These are phyloP conservation scores for Automeris io DNA, from an alignment of 2,888 invertebrate species.

Conservation along the genomic window DNA sequence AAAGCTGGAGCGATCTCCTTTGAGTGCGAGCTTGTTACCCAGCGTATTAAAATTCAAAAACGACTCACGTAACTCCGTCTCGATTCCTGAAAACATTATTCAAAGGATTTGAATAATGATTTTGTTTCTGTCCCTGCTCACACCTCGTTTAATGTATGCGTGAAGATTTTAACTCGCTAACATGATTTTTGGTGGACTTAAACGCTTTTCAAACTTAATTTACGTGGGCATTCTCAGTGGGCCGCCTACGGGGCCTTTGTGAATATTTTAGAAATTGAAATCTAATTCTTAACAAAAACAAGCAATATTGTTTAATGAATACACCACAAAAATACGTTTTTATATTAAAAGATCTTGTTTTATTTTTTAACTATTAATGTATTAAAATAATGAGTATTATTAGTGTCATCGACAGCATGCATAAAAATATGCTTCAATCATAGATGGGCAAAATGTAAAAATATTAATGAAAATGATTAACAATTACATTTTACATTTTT, in stretches of 20 bases:
- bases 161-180: slow-evolving; percentile 63
- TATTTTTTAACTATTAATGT: too few relatives aligned
- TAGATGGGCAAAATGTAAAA: too few relatives aligned
- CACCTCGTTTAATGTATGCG: slow-evolving; percentile 65
- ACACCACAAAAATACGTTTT: too few relatives aligned
- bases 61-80: slow-evolving; percentile 67
- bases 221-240: slow-evolving; percentile 35
- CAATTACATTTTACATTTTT: too few relatives aligned
- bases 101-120: slow-evolving; percentile 75
- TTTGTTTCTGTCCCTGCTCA: slow-evolving; percentile 64
- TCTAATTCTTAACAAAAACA: too few relatives aligned
- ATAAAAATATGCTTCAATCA: too few relatives aligned
- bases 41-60: slow-evolving; percentile 76
- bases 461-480: too few relatives aligned
- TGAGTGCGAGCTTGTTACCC: slow-evolving; percentile 74
- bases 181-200: slow-evolving; percentile 72
- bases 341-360: too few relatives aligned
- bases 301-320: too few relatives aligned
- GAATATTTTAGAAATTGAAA: background rate
- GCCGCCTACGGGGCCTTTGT: background rate
- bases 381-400: too few relatives aligned
- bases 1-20: slow-evolving; percentile 64
- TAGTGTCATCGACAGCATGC: too few relatives aligned
- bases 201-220: slow-evolving; percentile 69
- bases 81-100: slow-evolving; percentile 74